Base-by-base conservation (phyloP, 2,113 vertebrate species). In the Andinoacara biseriatus region DNA sequence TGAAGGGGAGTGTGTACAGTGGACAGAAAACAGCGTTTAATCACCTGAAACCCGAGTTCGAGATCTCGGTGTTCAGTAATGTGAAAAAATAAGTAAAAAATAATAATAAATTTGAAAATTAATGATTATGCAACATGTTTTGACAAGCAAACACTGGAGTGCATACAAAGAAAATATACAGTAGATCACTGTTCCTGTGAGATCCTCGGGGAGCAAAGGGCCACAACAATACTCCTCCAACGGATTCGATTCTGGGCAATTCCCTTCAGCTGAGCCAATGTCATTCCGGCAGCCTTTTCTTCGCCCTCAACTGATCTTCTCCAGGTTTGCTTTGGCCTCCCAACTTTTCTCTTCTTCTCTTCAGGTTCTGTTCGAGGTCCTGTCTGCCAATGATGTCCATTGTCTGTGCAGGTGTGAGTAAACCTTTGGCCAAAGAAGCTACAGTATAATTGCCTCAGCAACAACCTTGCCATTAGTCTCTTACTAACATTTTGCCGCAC, bases 1-100 rank as follows among this genome's bases (percentile, higher is more conserved):
- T 86, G 76, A 80, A 17, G 33, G 74, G 57, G 57, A 84, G 58
- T 26, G 38, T 69, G 18, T 31, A 46, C 3, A 40, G 65, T 76
- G 56, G 52, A 31, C 67, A 72, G 77, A 35, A 65, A 26, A 46
- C 60, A 61, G 15, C 49, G 22, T 46, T 38, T 72, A 2, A 0
- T 52, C 46, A 31, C 46, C 46, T 72, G 17, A 72, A 72, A 72
- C 26, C 24, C 8, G 10, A 72, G 67, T 54, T 72, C 10, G 54
- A 52, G 24, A 72, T 10, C 10, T 54, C 10, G 33, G 31, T 14
- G 10, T 72, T n/a, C 67, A 54, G 46, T 2, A 0, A 0, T 33
- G 46, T 72, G 67, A 72, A 1, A 72, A 72, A 72, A 54, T 72
- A 5, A 18, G 17, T 72, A 14, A 72, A 31, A n/a, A 18, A 31